These are phyloP conservation scores for Lymantria monacha DNA, from an alignment of 2,888 invertebrate genomes.

Conservation along the genomic window DNA sequence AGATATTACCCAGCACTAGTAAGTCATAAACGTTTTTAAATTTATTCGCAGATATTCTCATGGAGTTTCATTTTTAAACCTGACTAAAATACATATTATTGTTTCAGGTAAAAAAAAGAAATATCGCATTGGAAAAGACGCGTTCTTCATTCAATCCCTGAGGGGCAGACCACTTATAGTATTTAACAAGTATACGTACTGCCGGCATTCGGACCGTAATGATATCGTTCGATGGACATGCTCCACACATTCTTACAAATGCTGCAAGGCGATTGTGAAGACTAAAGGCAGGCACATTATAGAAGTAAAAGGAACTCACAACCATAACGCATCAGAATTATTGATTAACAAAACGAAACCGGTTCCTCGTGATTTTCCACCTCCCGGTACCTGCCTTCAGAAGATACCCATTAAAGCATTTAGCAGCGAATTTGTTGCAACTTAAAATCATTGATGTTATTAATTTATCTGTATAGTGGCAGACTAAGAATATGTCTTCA, in stretches of 20 bases:
- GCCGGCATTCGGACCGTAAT: slow-evolving; percentile 61
- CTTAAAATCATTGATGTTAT: not conserved
- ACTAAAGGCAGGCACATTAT: slow-evolving; percentile 60
- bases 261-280: slow-evolving; percentile 72
- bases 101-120: not conserved
- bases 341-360: slow-evolving; percentile 50
- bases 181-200: slow-evolving; percentile 67
- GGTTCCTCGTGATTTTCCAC: not conserved
- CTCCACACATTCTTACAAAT: slow-evolving; percentile 71
- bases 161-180: slow-evolving; percentile 65
- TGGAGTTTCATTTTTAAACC: not conserved
- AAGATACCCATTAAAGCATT: slow-evolving; percentile 1
- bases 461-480: not conserved
- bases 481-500: not conserved
- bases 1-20: too few species aligned
- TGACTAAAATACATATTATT: not conserved
- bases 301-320: slow-evolving; percentile 62
- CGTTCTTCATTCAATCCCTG: slow-evolving; percentile 65
- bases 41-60: too few species aligned
- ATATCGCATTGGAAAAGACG: slow-evolving; percentile 34
- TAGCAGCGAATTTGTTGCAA: slow-evolving; percentile 1
- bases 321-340: slow-evolving; percentile 66
- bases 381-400: not conserved
- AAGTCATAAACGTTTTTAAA: too few species aligned
- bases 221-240: slow-evolving; percentile 68